Evolutionary conservation across 2,113 vertebrate genomes (phyloP).

Genomic region (Glaucidium brasilianum): DNA sequence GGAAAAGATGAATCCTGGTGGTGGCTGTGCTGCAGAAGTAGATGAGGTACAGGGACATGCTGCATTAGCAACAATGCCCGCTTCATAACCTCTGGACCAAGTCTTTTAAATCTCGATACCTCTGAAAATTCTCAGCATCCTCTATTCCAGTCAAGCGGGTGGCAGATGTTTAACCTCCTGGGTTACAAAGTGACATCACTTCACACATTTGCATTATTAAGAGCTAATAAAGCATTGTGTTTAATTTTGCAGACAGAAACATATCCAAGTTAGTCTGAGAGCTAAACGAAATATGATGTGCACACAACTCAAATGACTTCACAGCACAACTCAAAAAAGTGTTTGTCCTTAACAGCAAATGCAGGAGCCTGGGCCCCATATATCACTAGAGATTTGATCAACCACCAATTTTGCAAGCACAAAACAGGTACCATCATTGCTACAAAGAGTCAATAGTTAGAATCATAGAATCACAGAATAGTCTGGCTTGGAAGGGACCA

Average conservation of each 20-base stretch:
- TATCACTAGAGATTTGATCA: background rate
- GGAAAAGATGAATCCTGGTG: background rate
- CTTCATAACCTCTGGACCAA: background rate
- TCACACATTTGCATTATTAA: background rate
- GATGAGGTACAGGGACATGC: background rate
- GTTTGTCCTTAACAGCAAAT: background rate
- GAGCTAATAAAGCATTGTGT: background rate
- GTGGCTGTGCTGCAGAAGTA: background rate
- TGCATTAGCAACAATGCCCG: fast-evolving
- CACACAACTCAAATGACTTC: background rate
- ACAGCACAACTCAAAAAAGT: background rate
- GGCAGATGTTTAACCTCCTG: background rate
- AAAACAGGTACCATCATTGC: background rate
- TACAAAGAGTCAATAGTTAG: background rate
- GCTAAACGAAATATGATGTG: background rate
- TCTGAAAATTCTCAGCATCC: background rate
- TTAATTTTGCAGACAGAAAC: background rate
- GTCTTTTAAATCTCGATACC: background rate
- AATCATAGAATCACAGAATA: background rate
- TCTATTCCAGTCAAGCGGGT: background rate
- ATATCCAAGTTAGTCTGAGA: background rate
- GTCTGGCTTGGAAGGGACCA: background rate
- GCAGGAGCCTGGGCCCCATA: background rate
- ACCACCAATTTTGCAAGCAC: background rate
- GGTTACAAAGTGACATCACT: background rate